phyloP scores from a whole-genome alignment of 2,888 invertebrate genomes.

The Tetrapedia diversipes region DNA sequence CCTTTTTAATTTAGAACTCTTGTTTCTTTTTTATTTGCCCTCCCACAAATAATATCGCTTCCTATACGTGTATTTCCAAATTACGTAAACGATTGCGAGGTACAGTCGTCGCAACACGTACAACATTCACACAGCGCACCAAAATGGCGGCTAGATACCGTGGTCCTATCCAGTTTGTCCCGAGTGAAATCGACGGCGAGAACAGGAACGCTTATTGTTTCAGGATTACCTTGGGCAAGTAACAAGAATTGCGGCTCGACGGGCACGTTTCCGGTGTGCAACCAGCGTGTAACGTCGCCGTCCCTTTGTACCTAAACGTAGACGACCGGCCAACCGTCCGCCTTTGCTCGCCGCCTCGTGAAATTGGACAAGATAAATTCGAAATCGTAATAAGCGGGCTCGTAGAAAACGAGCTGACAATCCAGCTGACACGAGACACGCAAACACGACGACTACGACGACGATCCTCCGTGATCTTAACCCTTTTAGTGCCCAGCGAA shows the following conservation, averaged over 20 bases:
- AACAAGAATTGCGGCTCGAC: slow-evolving; percentile 47
- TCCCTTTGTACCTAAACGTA: slow-evolving; percentile 44
- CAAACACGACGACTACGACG: too few species aligned
- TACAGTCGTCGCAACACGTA: too few species aligned
- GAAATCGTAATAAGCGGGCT: not conserved
- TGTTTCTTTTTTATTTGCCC: too few species aligned
- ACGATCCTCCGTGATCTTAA: too few species aligned
- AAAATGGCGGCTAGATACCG: not conserved
- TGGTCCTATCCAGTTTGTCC: slow-evolving; percentile 7
- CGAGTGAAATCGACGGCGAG: slow-evolving; percentile 20
- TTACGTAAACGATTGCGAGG: too few species aligned
- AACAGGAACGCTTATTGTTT: slow-evolving; percentile 34
- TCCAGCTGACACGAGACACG: not conserved
- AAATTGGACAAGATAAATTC: slow-evolving; percentile 31
- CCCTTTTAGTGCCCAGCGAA: too few species aligned
- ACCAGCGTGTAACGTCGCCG: slow-evolving; percentile 32
- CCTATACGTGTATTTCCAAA: too few species aligned
- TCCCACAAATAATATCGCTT: too few species aligned
- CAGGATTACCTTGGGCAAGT: slow-evolving; percentile 38
- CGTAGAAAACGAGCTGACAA: not conserved
- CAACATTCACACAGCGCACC: not conserved
- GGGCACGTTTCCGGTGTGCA: slow-evolving; percentile 33
- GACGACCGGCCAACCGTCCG: slow-evolving; percentile 2
- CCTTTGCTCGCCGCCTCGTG: slow-evolving; percentile 9
- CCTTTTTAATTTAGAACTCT: too few species aligned